Conservation (phyloP, 2,113 vertebrate genomes). For the Leucopsar rothschildi region DNA sequence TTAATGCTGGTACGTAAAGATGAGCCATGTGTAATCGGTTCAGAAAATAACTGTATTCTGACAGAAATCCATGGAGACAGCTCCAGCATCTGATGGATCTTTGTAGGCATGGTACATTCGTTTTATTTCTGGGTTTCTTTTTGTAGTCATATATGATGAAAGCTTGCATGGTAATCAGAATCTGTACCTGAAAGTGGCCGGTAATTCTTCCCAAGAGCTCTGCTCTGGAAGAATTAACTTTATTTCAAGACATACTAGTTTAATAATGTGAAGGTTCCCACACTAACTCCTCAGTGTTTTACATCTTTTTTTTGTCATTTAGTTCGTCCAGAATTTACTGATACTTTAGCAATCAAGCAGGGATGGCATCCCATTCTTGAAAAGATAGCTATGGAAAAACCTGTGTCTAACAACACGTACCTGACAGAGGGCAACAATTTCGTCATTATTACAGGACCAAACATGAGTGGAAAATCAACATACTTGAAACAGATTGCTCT, state of each 20-base stretch:
- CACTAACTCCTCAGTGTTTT: background rate
- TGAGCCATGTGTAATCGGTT: background rate
- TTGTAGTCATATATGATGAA: background rate
- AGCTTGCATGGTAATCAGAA: background rate
- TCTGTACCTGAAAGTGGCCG: background rate
- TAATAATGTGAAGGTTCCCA: background rate
- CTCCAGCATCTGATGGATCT: background rate
- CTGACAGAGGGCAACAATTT: constrained; percentile 93
- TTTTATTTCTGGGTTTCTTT: background rate
- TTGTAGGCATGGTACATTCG: background rate
- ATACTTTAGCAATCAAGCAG: constrained; percentile 92
- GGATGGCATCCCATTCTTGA: constrained; percentile 95
- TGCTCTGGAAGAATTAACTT: background rate
- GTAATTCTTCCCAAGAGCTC: background rate
- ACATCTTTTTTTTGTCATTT: constrained; percentile 2
- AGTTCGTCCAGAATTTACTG: constrained; percentile 97
- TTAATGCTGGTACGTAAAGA: background rate
- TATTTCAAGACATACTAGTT: background rate
- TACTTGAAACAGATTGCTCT: constrained; percentile 95
- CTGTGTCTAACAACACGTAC: constrained; percentile 88
- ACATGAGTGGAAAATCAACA: constrained; percentile 98
- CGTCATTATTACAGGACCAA: constrained; percentile 92
- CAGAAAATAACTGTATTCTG: background rate
- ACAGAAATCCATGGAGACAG: background rate
- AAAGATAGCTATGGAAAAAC: constrained; percentile 85